Evolutionary conservation across 2,888 invertebrate genomes (phyloP), one percentile per base, ranked within the genome.

Genomic region (Hypsopygia costalis): DNA sequence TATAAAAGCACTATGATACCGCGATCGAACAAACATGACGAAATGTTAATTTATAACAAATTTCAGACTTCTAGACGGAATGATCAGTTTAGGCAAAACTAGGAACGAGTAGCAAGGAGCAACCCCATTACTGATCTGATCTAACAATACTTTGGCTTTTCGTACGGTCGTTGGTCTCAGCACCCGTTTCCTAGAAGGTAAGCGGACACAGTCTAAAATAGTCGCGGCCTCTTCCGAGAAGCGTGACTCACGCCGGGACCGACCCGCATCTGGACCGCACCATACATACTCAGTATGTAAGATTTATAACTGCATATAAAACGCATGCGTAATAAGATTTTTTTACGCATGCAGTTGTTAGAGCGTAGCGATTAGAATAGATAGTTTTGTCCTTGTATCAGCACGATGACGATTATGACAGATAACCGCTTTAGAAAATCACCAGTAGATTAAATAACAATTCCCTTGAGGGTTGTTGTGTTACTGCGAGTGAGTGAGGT

Each of bases 151-250:
- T 65, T 70, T 64, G 69, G 71, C 68, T 71, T 70, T 69, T 76
- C 72, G 79, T 74, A 75, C 81, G 87, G 87, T 86, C 86, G 83
- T 86, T 85, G 86, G 86, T 86, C 87, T 73, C 85, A 69, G 62
- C 60, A 70, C 68, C 67, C 73, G 72, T 69, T 86, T 86, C 86
- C 80, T 81, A 88, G 88, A 88, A 88, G 79, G 86, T 81, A 85
- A 85, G 85, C 87, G 86, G 85, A 87, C 86, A 80, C 86, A 82
- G 70, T 77, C 81, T 79, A 82, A 86, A 87, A 87, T 86, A 86
- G 85, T 78, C 73, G 61, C 77, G 77, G 78, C 80, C 77, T 74
- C 82, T 86, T 87, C 86, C 78, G 79, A 80, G 83, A 79, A 76
- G 57, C 62, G 62, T 88, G 86, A 87, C 45, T 86, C 86, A 86